Percentiles rank a stretch among this genome's conserved stretches.
Conservation (phyloP, 2,888 invertebrate species). For the Hemaris fuciformis region DNA sequence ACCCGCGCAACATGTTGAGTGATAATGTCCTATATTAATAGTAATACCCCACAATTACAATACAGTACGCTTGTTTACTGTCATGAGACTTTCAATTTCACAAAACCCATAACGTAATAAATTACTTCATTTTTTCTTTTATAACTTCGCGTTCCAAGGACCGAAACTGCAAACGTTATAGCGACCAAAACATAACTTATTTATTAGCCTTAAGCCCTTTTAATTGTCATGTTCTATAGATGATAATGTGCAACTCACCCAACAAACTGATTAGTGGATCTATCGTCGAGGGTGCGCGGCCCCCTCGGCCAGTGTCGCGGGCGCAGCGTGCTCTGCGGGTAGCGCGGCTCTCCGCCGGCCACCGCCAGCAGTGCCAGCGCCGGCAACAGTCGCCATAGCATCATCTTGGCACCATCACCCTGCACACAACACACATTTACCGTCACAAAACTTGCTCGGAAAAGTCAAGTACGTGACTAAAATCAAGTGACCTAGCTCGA, state of each 20-base stretch:
- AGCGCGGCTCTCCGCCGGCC: slow-evolving; percentile 56
- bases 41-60: too few relatives aligned
- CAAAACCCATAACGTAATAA: too few relatives aligned
- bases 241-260: slow-evolving; percentile 48
- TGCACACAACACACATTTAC: slow-evolving; percentile 30
- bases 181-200: too few relatives aligned
- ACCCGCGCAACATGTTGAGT: too few relatives aligned
- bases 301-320: slow-evolving; percentile 63
- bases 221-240: not conserved
- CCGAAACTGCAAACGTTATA: too few relatives aligned
- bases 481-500: too few relatives aligned
- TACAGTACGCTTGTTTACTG: too few relatives aligned
- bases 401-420: slow-evolving; percentile 78
- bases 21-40: too few relatives aligned
- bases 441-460: not conserved
- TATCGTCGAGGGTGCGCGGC: slow-evolving; percentile 60
- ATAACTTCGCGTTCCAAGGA: not conserved
- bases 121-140: too few relatives aligned
- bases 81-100: too few relatives aligned
- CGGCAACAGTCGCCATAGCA: slow-evolving; percentile 54
- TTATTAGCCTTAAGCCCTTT: too few relatives aligned
- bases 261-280: slow-evolving; percentile 64
- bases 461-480: too few relatives aligned
- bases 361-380: slow-evolving; percentile 53
- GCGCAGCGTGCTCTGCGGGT: slow-evolving; percentile 44